Percentiles rank a stretch among this genome's conserved stretches.
phyloP scores from a whole-genome alignment of 2,888 invertebrate genomes.

The Dynastes maya region DNA sequence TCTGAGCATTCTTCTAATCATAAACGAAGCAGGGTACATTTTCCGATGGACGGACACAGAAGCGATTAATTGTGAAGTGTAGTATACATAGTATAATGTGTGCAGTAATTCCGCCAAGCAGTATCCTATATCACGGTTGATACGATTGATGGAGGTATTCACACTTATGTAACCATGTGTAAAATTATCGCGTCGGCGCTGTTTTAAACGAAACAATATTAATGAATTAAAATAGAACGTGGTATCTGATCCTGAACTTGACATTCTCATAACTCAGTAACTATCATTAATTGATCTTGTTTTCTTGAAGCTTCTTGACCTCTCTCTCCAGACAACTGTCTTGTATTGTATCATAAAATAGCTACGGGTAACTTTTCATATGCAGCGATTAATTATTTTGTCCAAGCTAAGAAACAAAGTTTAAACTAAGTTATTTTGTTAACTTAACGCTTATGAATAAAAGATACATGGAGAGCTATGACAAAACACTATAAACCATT shows the following conservation, averaged over 20 bases:
- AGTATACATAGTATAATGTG: background rate
- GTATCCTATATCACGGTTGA: background rate
- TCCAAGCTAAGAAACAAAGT: background rate
- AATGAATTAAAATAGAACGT: slow-evolving; percentile 39
- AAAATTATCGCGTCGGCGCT: slow-evolving; percentile 21
- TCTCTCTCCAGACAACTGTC: slow-evolving; percentile 13
- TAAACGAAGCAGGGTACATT: too few relatives aligned
- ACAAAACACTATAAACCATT: too few relatives aligned
- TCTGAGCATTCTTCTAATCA: too few relatives aligned
- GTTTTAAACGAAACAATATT: slow-evolving; percentile 35
- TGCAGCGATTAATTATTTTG: background rate
- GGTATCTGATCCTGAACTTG: slow-evolving; percentile 35
- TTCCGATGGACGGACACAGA: too few relatives aligned
- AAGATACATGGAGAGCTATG: too few relatives aligned
- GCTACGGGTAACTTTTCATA: background rate
- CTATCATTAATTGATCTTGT: slow-evolving; percentile 41
- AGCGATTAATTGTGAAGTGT: too few relatives aligned
- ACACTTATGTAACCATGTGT: slow-evolving; percentile 29
- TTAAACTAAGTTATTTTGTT: too few relatives aligned
- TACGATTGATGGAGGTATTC: slow-evolving; percentile 2
- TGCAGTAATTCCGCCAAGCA: slow-evolving; percentile 5
- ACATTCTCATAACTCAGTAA: slow-evolving; percentile 31
- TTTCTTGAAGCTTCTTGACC: slow-evolving; percentile 39
- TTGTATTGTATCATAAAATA: background rate
- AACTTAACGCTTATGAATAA: too few relatives aligned